Percentiles rank a stretch among this genome's conserved stretches.
Evolutionary conservation across 2,113 vertebrate species (phyloP).

Genomic region (Prochilodus magdalenae): DNA sequence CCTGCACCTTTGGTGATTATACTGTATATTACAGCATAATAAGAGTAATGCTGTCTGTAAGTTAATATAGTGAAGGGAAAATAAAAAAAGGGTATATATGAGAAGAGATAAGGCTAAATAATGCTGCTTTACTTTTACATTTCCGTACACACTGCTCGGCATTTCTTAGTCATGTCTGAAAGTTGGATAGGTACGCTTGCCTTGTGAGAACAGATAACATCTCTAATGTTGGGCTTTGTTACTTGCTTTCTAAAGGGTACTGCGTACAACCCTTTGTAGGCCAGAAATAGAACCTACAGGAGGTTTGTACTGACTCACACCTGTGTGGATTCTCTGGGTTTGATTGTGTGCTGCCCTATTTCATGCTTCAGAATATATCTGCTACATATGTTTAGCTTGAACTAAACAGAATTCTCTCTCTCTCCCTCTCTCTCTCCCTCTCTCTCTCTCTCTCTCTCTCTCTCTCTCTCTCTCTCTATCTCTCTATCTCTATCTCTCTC

Average conservation of each 20-base stretch:
- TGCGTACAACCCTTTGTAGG: not conserved
- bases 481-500: too few relatives aligned
- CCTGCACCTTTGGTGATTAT: not conserved
- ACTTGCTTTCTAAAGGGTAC: not conserved
- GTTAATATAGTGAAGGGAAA: not conserved
- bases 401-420: too few relatives aligned
- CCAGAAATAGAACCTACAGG: not conserved
- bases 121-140: not conserved
- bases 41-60: not conserved
- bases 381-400: not conserved
- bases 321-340: not conserved
- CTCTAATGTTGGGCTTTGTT: not conserved
- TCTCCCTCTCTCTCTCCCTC: too few relatives aligned
- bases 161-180: not conserved
- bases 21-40: not conserved
- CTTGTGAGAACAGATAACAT: not conserved
- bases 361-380: not conserved
- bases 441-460: too few relatives aligned
- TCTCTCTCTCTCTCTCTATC: too few relatives aligned
- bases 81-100: not conserved
- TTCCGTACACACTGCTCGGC: not conserved
- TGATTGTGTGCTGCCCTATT: slow-evolving; percentile 5
- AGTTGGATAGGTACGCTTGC: not conserved
- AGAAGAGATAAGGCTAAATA: not conserved
- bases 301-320: not conserved